These are phyloP conservation scores for Scatophagus argus DNA, from an alignment of 2,113 vertebrate genomes.

Conservation along the genomic window DNA sequence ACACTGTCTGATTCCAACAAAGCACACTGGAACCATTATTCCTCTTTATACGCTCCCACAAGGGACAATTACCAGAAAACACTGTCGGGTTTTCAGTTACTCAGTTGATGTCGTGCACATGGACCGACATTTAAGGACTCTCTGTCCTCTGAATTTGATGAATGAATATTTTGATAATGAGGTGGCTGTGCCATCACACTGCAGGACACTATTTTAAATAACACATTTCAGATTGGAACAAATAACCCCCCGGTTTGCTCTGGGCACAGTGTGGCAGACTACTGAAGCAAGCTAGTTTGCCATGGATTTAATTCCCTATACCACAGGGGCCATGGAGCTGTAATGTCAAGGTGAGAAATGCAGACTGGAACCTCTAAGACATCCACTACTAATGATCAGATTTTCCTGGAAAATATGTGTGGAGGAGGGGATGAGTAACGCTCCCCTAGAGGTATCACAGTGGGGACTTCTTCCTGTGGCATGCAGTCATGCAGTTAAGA, in stretches of 20 bases:
- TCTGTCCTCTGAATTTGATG: conserved; percentile 47
- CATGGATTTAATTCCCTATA: conserved; percentile 46
- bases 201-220: conserved; percentile 55
- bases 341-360: conserved; percentile 70
- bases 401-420: conserved; percentile 49
- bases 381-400: conserved; percentile 68
- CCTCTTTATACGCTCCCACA: conserved; percentile 54
- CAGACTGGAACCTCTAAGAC: conserved; percentile 52
- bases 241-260: conserved; percentile 48
- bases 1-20: conserved; percentile 44
- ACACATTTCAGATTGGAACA: conserved; percentile 48
- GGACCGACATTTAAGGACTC: conserved; percentile 55
- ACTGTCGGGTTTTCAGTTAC: conserved; percentile 45
- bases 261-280: conserved; percentile 10
- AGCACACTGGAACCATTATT: conserved; percentile 55
- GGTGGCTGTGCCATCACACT: conserved; percentile 44
- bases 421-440: conserved; percentile 55
- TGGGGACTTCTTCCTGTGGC: conserved; percentile 37
- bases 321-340: conserved; percentile 27
- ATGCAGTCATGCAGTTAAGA: conserved; percentile 11
- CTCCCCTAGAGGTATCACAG: conserved; percentile 44
- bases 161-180: conserved; percentile 63
- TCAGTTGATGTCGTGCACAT: conserved; percentile 21
- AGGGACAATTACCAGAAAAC: conserved; percentile 68
- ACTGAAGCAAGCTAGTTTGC: conserved; percentile 35